Evolutionary conservation across 2,888 invertebrate species (phyloP).

Genomic region (Drosophila sordidapex): DNA sequence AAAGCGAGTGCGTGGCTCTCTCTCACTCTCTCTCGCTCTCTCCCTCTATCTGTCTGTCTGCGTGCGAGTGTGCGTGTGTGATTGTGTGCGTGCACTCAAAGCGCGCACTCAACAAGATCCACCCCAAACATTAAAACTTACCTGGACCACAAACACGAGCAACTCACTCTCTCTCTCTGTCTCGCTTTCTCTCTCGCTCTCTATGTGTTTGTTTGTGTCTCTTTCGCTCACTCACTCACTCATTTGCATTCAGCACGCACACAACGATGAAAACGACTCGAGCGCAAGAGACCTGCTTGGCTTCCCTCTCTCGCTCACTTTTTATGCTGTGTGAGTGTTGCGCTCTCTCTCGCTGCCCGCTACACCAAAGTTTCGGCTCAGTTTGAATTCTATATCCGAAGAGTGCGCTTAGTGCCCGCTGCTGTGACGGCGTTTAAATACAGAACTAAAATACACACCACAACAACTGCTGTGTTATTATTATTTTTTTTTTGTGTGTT

Average conservation of each 20-base stretch:
- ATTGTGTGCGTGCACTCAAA: constrained; percentile 42
- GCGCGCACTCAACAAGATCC: constrained; percentile 60
- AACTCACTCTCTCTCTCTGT: constrained; percentile 14
- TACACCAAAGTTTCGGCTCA: constrained; percentile 49
- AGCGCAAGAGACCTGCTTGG: constrained; percentile 18
- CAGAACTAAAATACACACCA: constrained; percentile 28
- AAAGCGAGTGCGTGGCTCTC: constrained; percentile 15
- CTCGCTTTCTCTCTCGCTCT: constrained; percentile 1
- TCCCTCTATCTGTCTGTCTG: neutral
- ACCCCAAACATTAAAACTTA: constrained; percentile 52
- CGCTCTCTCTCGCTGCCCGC: constrained; percentile 32
- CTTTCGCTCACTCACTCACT: neutral
- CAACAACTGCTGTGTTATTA: constrained; percentile 23
- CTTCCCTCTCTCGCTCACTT: constrained; percentile 13
- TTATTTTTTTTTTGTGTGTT: constrained; percentile 17
- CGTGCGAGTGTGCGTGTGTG: constrained; percentile 21
- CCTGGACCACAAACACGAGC: constrained; percentile 27
- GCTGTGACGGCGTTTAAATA: constrained; percentile 78
- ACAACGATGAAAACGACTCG: constrained; percentile 35
- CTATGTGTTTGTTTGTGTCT: neutral
- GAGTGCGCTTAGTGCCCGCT: constrained; percentile 81
- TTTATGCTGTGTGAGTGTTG: constrained; percentile 9
- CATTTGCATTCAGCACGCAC: constrained; percentile 9
- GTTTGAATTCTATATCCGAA: constrained; percentile 82
- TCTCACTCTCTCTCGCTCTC: constrained; percentile 1